A percentile compares a stretch with the other conserved stretches of the same genome.
These are phyloP conservation scores for Epiperipatus broadwayi DNA, from an alignment of 2,888 invertebrate genomes.

Conservation along the genomic window DNA sequence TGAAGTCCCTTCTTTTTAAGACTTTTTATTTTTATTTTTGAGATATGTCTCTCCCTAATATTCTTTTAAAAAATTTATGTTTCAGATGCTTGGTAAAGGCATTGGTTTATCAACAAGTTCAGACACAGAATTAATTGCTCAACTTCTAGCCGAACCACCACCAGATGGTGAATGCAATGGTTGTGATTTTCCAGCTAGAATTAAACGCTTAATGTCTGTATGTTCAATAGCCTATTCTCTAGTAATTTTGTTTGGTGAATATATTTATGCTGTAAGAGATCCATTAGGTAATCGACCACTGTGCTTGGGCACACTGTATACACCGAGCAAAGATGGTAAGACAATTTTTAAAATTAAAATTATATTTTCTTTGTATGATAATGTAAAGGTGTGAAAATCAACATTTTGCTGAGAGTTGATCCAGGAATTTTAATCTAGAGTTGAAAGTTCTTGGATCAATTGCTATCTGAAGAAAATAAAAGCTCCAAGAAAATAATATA, in stretches of 20 bases:
- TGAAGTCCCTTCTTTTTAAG: too few relatives aligned
- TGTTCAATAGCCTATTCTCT: constrained; percentile 84
- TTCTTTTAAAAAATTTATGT: constrained; percentile 7
- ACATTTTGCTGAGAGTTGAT: too few relatives aligned
- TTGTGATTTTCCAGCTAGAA: constrained; percentile 78
- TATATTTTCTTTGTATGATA: too few relatives aligned
- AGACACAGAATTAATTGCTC: constrained; percentile 91
- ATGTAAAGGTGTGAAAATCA: too few relatives aligned
- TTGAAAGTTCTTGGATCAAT: too few relatives aligned
- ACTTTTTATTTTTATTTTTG: too few relatives aligned
- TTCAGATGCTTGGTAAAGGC: constrained; percentile 68
- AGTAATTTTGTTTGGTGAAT: constrained; percentile 82
- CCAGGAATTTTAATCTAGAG: too few relatives aligned
- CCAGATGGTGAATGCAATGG: constrained; percentile 59
- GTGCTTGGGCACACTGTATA: constrained; percentile 80
- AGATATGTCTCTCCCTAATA: too few relatives aligned
- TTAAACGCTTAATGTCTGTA: constrained; percentile 74
- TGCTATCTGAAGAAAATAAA: too few relatives aligned
- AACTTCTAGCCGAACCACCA: constrained; percentile 76
- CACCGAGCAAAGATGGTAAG: too few relatives aligned
- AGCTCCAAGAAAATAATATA: too few relatives aligned
- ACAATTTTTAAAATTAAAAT: too few relatives aligned
- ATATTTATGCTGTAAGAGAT: constrained; percentile 84
- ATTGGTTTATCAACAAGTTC: constrained; percentile 89
- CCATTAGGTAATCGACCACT: constrained; percentile 91